These are phyloP conservation scores for Pomacea canaliculata DNA, from an alignment of 2,888 invertebrate species.

Conservation along the genomic window DNA sequence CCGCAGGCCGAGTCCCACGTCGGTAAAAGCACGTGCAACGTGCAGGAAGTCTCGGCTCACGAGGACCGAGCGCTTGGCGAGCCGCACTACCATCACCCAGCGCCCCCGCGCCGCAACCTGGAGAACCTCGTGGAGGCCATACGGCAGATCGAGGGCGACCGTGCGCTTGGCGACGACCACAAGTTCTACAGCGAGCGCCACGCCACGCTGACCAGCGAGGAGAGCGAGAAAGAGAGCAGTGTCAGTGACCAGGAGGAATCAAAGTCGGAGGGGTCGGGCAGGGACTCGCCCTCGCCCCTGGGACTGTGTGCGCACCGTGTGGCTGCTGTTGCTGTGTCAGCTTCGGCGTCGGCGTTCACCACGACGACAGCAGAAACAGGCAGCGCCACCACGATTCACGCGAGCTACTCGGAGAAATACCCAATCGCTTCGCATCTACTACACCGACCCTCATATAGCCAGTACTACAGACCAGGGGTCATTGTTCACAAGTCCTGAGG, in stretches of 20 bases:
- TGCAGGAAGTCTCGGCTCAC: constrained; percentile 22
- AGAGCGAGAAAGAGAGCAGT: constrained; percentile 51
- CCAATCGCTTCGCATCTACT: constrained; percentile 54
- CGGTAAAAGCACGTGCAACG: constrained; percentile 4
- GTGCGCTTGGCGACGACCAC: constrained; percentile 19
- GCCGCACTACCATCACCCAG: constrained; percentile 61
- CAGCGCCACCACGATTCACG: constrained; percentile 31
- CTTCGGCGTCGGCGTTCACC: constrained; percentile 26
- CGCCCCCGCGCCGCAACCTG: constrained; percentile 88
- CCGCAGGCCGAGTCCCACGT: constrained; percentile 12
- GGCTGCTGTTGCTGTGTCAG: constrained; percentile 13
- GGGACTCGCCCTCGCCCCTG: constrained; percentile 42
- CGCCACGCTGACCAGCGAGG: constrained; percentile 40
- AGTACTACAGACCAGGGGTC: constrained; percentile 59
- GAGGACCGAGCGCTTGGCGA: constrained; percentile 2
- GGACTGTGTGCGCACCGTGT: constrained; percentile 28
- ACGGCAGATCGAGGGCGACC: constrained; percentile 37
- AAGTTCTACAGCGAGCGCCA: constrained; percentile 22
- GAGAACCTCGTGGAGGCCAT: constrained; percentile 96
- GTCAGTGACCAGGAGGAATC: constrained; percentile 55
- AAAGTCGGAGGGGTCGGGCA: constrained; percentile 51
- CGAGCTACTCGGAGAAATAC: constrained; percentile 49
- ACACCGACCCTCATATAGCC: constrained; percentile 52
- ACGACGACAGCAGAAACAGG: constrained; percentile 25
- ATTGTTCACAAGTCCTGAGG: constrained; percentile 61